phyloP scores from a whole-genome alignment of 2,113 vertebrate species.

The Eupsittula cactorum region DNA sequence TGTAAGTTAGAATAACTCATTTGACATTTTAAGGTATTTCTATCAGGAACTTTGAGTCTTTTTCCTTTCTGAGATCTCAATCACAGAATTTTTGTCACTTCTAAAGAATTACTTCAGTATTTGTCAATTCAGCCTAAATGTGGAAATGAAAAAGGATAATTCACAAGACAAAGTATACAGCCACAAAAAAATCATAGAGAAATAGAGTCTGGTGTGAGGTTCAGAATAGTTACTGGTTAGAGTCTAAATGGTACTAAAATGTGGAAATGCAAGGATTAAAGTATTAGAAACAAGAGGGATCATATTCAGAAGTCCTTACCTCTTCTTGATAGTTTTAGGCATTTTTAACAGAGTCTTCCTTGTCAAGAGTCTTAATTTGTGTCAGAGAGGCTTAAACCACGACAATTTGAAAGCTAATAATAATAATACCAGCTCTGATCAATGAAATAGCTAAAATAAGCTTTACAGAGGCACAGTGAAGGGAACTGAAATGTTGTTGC shows the following conservation, averaged over 20 bases:
- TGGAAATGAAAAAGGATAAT: not conserved
- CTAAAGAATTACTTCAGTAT: not conserved
- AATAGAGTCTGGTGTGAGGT: not conserved
- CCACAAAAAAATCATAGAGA: not conserved
- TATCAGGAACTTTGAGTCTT: not conserved
- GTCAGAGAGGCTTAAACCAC: no score
- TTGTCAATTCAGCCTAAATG: not conserved
- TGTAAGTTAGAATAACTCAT: not conserved
- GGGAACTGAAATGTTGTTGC: not conserved
- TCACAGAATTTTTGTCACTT: not conserved
- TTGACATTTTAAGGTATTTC: not conserved
- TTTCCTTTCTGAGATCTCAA: not conserved
- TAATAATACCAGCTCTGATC: not conserved
- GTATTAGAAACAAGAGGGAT: not conserved
- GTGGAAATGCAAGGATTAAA: not conserved
- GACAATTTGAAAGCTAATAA: constrained; percentile 12
- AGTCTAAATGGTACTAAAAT: not conserved
- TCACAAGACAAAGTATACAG: not conserved
- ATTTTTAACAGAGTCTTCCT: not conserved
- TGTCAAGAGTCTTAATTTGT: not conserved
- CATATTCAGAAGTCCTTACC: not conserved
- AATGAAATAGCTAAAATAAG: not conserved
- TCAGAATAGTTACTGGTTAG: not conserved
- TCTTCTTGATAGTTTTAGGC: not conserved
- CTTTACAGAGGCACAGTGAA: not conserved